Evolutionary conservation across 2,888 invertebrate genomes (phyloP), one percentile per base, ranked within the genome.

Genomic region (Ophion slaviceki): DNA sequence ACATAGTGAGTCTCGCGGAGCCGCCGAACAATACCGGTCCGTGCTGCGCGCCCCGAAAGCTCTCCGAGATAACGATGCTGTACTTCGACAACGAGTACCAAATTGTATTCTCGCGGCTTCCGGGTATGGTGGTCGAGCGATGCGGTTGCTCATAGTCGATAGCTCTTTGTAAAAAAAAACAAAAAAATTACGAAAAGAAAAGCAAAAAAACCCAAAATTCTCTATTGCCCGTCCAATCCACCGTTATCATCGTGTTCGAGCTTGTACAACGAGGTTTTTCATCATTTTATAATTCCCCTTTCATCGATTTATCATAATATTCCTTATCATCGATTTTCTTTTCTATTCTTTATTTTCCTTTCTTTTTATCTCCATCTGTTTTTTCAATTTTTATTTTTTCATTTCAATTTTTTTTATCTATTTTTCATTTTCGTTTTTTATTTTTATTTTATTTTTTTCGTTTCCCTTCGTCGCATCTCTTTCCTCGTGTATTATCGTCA

Each of bases 61-160:
- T 98, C 96, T 97, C 97, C 93, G 95, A 97, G 92, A 97, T 99
- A 88, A 97, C 97, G 61, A 97, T 99, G 96, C 95, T 99, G 87
- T 99, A 99, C 94, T 98, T 98, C 94, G 98, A 98, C 94, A 96
- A 97, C 90, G 97, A 98, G 90, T 95, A 96, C 90, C 98, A 97
- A 93, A 97, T 99, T 92, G 97, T 98, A 90, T 97, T 97, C 93
- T 97, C 98, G 89, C 96, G 97, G 86, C 95, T 99, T 90, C 98
- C 98, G 7, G 98, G 98, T 36, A 99, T 99, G 99, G 97, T 98
- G 82, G 98, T 99, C 61, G 98, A 98, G 90, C 96, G 97, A 92
- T 99, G 99, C 94, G 98, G 98, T 77, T 99, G 99, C 94, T 97
- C 98, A 95, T 98, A 96, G 93, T 93, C 88, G 88, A 87, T 40